Conservation (phyloP, 2,113 vertebrate species). For the Lamprologus callipterus region DNA sequence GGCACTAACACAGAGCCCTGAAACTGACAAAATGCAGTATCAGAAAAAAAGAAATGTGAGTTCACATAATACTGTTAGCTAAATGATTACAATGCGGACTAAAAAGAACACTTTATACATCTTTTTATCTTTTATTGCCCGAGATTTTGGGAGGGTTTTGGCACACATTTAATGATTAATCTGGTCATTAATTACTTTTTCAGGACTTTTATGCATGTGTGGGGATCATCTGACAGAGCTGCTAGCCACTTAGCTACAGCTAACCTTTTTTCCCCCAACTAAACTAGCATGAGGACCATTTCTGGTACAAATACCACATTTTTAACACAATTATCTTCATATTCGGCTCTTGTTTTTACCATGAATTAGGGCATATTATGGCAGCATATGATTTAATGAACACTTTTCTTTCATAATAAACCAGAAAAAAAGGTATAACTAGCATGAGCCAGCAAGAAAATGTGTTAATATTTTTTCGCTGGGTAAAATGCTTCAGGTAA, state of each 20-base stretch:
- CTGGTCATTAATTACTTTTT: background rate
- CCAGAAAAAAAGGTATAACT: background rate
- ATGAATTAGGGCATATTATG: background rate
- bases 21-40: background rate
- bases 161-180: background rate
- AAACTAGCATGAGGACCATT: background rate
- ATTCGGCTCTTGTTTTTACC: background rate
- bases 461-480: background rate
- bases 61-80: background rate
- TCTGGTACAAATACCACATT: background rate
- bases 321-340: background rate
- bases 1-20: background rate
- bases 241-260: background rate
- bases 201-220: background rate
- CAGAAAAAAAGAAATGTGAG: background rate
- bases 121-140: background rate
- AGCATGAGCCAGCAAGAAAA: background rate
- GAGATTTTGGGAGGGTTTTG: background rate
- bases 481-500: background rate
- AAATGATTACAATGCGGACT: background rate
- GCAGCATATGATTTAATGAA: background rate
- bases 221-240: background rate
- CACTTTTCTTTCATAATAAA: background rate
- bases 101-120: background rate
- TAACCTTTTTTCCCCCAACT: background rate